These are phyloP conservation scores for Phaetusa simplex DNA, from an alignment of 2,113 vertebrate species.

Conservation along the genomic window DNA sequence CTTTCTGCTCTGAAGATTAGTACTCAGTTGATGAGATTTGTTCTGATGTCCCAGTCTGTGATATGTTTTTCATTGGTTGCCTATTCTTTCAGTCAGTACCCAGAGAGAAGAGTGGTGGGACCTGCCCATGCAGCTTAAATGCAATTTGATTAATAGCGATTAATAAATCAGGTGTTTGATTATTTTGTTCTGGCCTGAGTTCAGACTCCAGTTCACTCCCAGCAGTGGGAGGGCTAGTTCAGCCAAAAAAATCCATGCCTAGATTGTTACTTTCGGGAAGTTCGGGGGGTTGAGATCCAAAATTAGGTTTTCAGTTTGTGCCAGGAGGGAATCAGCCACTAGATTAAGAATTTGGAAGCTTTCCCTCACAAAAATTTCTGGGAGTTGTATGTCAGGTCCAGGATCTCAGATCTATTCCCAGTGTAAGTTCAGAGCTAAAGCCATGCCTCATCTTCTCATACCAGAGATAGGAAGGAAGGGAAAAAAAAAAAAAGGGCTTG, in stretches of 20 bases:
- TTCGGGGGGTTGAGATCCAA: conserved; percentile 47
- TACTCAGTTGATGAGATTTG: not conserved
- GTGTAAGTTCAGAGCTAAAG: not conserved
- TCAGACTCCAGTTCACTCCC: conserved; percentile 34
- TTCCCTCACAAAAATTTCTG: conserved; percentile 54
- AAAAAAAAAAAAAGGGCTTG: not conserved
- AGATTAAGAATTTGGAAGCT: conserved; percentile 45
- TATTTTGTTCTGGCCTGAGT: conserved; percentile 13
- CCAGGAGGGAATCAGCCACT: conserved; percentile 46
- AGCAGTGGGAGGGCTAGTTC: conserved; percentile 31
- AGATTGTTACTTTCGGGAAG: conserved; percentile 63
- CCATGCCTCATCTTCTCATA: not conserved
- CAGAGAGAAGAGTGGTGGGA: not conserved
- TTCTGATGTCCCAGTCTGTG: not conserved
- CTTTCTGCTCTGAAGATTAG: not conserved
- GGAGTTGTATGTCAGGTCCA: conserved; percentile 44
- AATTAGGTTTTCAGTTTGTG: conserved; percentile 53
- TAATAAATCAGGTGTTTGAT: conserved; percentile 38
- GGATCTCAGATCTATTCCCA: conserved; percentile 38
- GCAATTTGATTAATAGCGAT: not conserved
- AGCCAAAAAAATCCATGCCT: conserved; percentile 31
- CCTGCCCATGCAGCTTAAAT: not conserved
- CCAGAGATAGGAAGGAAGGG: not conserved
- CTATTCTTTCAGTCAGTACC: not conserved
- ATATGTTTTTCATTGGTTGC: not conserved